Percentiles rank a stretch among this genome's conserved stretches.
Evolutionary conservation across 2,797 vertebrate genomes (phyloP).

Genomic region (Tragelaphus oryx): DNA sequence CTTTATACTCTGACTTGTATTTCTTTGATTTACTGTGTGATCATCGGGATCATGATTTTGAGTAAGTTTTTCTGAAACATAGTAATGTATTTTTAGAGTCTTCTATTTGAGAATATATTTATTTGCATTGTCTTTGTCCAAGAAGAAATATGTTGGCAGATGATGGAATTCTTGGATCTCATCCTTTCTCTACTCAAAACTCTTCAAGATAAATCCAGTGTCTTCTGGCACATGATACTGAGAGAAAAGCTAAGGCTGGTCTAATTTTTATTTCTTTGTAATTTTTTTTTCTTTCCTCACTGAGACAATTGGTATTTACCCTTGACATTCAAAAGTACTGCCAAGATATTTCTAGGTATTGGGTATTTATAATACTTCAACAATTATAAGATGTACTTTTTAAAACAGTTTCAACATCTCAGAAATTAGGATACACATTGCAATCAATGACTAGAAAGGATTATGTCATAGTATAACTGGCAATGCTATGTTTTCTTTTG

Average conservation of each 20-base stretch:
- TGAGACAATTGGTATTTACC: background rate
- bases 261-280: conserved; percentile 9
- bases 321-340: background rate
- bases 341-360: background rate
- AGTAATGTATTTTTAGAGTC: background rate
- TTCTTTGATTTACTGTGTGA: background rate
- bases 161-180: background rate
- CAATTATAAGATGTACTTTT: background rate
- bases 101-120: background rate
- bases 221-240: background rate
- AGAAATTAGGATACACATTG: background rate
- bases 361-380: background rate
- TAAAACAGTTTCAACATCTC: background rate
- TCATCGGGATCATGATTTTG: background rate
- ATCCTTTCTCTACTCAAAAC: background rate
- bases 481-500: background rate
- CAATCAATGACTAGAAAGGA: background rate
- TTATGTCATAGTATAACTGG: background rate
- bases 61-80: conserved; percentile 7
- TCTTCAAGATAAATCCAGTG: background rate
- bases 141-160: background rate
- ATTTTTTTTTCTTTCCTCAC: background rate
- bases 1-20: background rate
- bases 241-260: background rate
- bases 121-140: background rate